Evolutionary conservation across 2,113 vertebrate genomes (phyloP), one percentile per base, ranked within the genome.

Genomic region (Centropus unirufus): DNA sequence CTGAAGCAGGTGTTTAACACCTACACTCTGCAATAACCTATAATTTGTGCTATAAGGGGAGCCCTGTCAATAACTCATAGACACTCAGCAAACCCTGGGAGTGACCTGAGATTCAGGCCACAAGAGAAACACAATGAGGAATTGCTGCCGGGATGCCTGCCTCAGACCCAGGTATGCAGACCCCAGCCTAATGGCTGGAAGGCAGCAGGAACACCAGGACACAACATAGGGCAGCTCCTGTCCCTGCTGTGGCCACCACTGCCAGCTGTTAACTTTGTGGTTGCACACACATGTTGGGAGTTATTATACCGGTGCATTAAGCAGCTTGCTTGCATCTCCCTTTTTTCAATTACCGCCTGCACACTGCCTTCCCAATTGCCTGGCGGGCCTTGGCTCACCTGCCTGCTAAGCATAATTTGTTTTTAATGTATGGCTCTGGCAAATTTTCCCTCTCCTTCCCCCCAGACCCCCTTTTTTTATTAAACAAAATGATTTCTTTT

Each of bases 321-420:
- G 77, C 17, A 1, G 30, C 34, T 90, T 5, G 1, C 61, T 90
- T 74, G 68, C 1, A 0, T 88, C 73, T 95, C 74, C 14, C 87
- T 94, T 94, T 96, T 91, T 96, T 93, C 96, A 92, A 97, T 96
- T 94, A 95, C 85, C 0, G 7, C 78, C 66, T 85, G 90, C 94
- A 93, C 1, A 2, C 72, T 93, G 87, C 96, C 89, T 96, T 94
- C 88, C 89, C 83, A 49, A 87, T 79, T 86, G 83, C 89, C 86
- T 88, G 77, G 81, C 12, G 0, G 77, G 88, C 84, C 84, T 81
- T 82, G 79, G 90, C 69, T 96, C 72, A 93, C 94, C 96, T 92
- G 76, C 87, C 87, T 93, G 74, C 80, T 66, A 77, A 89, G 84
- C 47, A 61, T 91, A 96, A 96, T 96, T 92, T 92, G 89, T 78